Evolutionary conservation across 1,140 invertebrate species (phyloP).

Genomic region (Chelonus insularis): DNA sequence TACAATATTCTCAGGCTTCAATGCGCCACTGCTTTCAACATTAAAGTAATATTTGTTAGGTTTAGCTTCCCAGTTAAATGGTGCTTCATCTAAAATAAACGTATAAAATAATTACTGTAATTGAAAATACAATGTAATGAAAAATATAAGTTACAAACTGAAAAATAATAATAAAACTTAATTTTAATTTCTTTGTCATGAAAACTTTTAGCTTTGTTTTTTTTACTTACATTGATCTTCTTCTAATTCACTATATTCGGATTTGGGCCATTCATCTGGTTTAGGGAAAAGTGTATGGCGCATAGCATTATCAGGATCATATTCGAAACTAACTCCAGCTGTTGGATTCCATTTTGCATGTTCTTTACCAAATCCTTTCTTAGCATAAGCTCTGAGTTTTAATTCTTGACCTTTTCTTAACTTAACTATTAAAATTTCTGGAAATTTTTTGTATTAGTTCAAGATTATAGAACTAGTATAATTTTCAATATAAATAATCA

Average conservation of each 20-base stretch:
- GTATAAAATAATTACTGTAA: neutral
- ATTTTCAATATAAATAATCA: slow-evolving; percentile 15
- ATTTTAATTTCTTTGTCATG: slow-evolving; percentile 12
- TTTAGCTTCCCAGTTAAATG: slow-evolving; percentile 90
- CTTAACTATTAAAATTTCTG: slow-evolving; percentile 96
- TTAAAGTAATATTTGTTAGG: slow-evolving; percentile 98
- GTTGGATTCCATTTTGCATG: slow-evolving; percentile 99
- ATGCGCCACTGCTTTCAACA: slow-evolving; percentile 91
- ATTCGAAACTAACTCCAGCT: slow-evolving; percentile 96
- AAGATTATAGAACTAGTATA: neutral
- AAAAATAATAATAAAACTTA: slow-evolving; percentile 3
- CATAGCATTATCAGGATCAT: slow-evolving; percentile 98
- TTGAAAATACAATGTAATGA: neutral
- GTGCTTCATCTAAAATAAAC: slow-evolving; percentile 79
- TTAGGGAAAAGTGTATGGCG: slow-evolving; percentile 95
- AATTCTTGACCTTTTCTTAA: slow-evolving; percentile 96
- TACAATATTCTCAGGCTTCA: slow-evolving; percentile 97
- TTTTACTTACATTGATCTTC: slow-evolving; percentile 91
- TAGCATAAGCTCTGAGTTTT: slow-evolving; percentile 94
- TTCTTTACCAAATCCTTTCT: slow-evolving; percentile 97
- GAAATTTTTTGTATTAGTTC: slow-evolving; percentile 11
- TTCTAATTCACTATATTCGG: slow-evolving; percentile 92
- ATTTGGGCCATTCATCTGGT: slow-evolving; percentile 99
- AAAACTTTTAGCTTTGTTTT: slow-evolving; percentile 29
- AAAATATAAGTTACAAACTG: neutral